Evolutionary conservation across 1,140 invertebrate genomes (phyloP).

Genomic region (Penaeus japonicus): DNA sequence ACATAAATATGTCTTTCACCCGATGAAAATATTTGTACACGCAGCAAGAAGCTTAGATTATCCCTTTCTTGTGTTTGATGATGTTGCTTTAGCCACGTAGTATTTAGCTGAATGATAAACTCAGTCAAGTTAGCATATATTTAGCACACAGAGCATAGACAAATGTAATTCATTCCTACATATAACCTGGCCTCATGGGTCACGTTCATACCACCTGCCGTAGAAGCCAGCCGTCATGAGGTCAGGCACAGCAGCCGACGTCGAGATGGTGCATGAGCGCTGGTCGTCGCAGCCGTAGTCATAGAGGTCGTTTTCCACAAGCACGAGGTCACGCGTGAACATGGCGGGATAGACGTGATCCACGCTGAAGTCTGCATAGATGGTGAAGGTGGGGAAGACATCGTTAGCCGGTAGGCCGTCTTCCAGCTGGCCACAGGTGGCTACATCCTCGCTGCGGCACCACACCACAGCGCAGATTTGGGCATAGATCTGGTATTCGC

Average conservation of each 20-base stretch:
- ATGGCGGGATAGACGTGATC: neutral
- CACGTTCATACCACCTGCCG: constrained; percentile 44
- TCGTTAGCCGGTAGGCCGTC: constrained; percentile 21
- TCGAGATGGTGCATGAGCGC: neutral
- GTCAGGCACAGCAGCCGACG: neutral
- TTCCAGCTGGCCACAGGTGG: constrained; percentile 26
- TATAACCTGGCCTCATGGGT: neutral
- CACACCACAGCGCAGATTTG: constrained; percentile 50
- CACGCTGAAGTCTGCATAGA: constrained; percentile 19
- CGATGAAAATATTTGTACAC: no score
- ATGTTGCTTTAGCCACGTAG: no score
- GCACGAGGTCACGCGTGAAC: constrained; percentile 22
- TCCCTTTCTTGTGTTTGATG: no score
- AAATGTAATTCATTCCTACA: no score
- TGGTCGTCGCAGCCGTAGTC: neutral
- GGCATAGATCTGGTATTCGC: constrained; percentile 16
- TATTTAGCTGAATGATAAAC: no score
- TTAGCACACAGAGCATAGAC: no score
- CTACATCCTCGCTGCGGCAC: constrained; percentile 37
- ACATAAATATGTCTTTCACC: no score
- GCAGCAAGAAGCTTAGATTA: no score
- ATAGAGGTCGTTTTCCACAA: constrained; percentile 31
- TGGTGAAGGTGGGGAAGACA: constrained; percentile 27
- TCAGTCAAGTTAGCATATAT: no score
- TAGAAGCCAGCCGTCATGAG: constrained; percentile 19